Conservation (phyloP, 2,113 vertebrate species). For the Ochotona curzoniae region DNA sequence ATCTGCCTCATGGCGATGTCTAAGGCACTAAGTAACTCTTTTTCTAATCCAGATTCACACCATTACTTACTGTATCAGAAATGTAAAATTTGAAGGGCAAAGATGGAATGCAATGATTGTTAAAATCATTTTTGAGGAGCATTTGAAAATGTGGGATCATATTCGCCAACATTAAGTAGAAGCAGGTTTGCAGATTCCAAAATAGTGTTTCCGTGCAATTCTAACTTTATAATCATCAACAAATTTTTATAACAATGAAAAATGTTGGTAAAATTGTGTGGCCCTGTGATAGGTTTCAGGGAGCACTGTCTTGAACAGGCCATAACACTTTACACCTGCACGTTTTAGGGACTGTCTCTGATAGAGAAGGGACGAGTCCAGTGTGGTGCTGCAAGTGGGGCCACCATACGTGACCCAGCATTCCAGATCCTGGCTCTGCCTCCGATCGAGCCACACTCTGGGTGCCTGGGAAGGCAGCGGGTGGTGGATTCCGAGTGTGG, state of each 20-base stretch:
- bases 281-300: constrained; percentile 48
- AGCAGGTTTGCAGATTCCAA: neutral
- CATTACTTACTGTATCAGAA: neutral
- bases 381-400: too few species aligned
- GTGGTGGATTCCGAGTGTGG: too few species aligned
- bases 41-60: neutral
- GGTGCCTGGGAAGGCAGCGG: too few species aligned
- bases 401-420: too few species aligned
- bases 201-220: constrained; percentile 21
- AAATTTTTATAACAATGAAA: constrained; percentile 47
- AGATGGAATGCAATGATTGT: neutral
- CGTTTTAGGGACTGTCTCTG: neutral
- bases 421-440: too few species aligned
- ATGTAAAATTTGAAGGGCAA: neutral
- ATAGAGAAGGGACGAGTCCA: neutral
- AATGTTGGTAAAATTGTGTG: constrained; percentile 63
- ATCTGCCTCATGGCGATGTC: neutral
- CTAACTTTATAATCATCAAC: constrained; percentile 48
- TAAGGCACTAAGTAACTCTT: neutral
- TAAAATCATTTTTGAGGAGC: neutral
- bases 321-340: constrained; percentile 46
- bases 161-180: neutral
- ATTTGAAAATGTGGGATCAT: constrained; percentile 27
- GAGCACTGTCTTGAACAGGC: constrained; percentile 43
- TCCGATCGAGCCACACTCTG: too few species aligned